These are phyloP conservation scores for Ctenodactylus gundi DNA, from an alignment of 2,113 vertebrate species.

Conservation along the genomic window DNA sequence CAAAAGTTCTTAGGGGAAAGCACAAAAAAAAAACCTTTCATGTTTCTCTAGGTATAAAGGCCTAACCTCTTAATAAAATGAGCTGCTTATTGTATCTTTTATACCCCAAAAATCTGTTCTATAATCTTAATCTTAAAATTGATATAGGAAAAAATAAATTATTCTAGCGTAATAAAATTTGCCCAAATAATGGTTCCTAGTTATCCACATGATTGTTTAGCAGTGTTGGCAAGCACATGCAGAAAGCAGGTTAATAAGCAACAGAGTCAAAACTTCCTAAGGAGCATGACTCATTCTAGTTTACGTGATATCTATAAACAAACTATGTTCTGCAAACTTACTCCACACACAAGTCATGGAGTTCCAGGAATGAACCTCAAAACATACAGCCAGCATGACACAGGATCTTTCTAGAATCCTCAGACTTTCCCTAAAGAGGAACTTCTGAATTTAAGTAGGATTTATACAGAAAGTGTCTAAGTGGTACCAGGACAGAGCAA, in stretches of 20 bases:
- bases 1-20: background rate
- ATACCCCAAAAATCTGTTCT: background rate
- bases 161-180: constrained; percentile 23
- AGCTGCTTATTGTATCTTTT: background rate
- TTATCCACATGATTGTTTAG: background rate
- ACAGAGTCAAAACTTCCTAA: background rate
- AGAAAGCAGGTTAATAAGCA: constrained; percentile 40
- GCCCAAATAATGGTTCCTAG: background rate
- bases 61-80: background rate
- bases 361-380: background rate
- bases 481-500: background rate
- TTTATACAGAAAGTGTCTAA: background rate
- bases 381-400: background rate
- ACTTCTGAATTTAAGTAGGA: background rate
- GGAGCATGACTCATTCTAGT: background rate
- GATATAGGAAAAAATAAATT: background rate
- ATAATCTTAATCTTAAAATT: background rate
- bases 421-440: background rate
- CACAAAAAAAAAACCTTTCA: background rate
- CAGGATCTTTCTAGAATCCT: background rate
- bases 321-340: background rate
- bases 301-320: background rate
- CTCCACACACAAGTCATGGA: background rate
- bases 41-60: background rate
- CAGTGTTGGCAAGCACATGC: background rate